phyloP scores from a whole-genome alignment of 2,888 invertebrate species.

The Sclerodermus sp. region DNA sequence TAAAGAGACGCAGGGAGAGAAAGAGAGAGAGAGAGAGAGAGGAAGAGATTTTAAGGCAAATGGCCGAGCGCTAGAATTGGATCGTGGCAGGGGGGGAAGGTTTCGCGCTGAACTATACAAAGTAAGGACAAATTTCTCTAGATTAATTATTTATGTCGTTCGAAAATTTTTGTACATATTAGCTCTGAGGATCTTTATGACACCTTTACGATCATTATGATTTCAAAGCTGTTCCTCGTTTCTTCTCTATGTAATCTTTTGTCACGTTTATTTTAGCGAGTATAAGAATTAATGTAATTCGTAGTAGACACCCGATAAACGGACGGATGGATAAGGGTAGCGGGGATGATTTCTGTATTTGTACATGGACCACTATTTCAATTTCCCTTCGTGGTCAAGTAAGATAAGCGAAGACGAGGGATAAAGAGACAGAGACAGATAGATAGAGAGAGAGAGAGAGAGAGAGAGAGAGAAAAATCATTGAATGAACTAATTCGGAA shows the following conservation, averaged over 20 bases:
- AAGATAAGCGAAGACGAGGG: no score
- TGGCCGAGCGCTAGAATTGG: neutral
- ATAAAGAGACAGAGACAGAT: neutral
- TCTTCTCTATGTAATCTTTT: conserved; percentile 5
- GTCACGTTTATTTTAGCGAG: conserved; percentile 7
- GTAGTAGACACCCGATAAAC: no score
- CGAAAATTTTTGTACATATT: conserved; percentile 44
- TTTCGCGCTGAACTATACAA: neutral
- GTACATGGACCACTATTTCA: no score
- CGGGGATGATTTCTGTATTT: neutral
- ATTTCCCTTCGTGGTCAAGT: no score
- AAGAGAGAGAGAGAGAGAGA: conserved; percentile 3
- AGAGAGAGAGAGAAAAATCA: neutral
- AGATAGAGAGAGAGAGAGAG: conserved; percentile 1
- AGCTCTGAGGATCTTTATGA: conserved; percentile 17
- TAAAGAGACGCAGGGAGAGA: neutral
- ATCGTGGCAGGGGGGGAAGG: neutral
- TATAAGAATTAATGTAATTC: conserved; percentile 1
- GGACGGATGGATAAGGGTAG: no score
- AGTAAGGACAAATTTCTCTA: neutral
- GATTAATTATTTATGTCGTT: conserved; percentile 23
- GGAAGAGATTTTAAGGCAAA: neutral
- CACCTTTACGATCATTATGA: conserved; percentile 36
- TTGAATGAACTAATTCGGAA: conserved; percentile 3
- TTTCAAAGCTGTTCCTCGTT: conserved; percentile 24